Evolutionary conservation across 2,113 vertebrate genomes (phyloP), one percentile per base, ranked within the genome.

Genomic region (Herpailurus yagouaroundi): DNA sequence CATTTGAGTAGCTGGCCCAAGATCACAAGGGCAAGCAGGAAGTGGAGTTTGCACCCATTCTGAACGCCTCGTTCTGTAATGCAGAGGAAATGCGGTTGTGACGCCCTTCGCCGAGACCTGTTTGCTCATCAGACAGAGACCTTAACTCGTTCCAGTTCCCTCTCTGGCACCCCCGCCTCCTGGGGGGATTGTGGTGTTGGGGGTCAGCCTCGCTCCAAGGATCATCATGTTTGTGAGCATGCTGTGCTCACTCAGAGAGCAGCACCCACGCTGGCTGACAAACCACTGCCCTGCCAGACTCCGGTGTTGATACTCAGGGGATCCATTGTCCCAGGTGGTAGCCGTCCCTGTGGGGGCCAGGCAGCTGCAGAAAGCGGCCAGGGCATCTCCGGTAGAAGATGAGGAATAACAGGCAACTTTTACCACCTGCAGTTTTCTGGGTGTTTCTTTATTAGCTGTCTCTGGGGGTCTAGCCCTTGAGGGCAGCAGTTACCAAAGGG

Each of bases 1-100:
- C 38, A 57, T 81, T 63, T 21, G 23, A 18, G 60, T 77, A n/a
- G 50, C 60, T 13, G 41, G 25, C 15, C 31, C 55, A 13, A 83
- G 84, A n/a, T 64, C 88, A 27, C 41, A 36, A 71, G 60, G 27
- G 29, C 50, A 48, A 33, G 64, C 63, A 36, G 48, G 88, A 50
- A 31, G 55, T 19, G 36, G 73, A 13, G 36, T 94, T 36, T 31
- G 36, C 12, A 3, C 14, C 52, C 63, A 1, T 79, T 60, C 29
- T 3, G 29, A 36, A 76, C 27, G 45, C 0, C 3, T 21, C 45
- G 1, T 10, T 29, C 48, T 18, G 3, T 12, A 36, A 2, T 1
- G 7, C 74, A 13, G 31, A 4, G 4, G 4, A 41, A 0, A 0
- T 0, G n/a, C 41, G 31, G 29, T 29, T 8, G 6, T 31, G 15